phyloP scores from a whole-genome alignment of 2,113 vertebrate species.

The Pollachius pollachius region DNA sequence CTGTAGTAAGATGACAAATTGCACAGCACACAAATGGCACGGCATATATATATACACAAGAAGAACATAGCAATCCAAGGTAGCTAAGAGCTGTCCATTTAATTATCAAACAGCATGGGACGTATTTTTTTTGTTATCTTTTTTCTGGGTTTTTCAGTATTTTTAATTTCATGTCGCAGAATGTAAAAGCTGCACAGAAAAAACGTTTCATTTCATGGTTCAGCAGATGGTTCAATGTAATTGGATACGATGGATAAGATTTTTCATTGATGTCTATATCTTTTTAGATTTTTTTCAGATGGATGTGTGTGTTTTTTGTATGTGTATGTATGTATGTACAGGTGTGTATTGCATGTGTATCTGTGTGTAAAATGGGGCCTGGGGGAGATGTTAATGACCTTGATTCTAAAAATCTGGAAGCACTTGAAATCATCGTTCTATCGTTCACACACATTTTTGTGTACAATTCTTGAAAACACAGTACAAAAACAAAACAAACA shows the following conservation, averaged over 20 bases:
- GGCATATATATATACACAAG: conserved; percentile 72
- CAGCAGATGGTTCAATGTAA: conserved; percentile 65
- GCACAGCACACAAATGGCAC: conserved; percentile 71
- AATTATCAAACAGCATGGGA: too few species aligned
- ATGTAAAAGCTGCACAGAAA: conserved; percentile 69
- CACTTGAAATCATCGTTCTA: conserved; percentile 58
- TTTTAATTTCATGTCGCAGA: conserved; percentile 31
- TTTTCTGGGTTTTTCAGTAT: too few species aligned
- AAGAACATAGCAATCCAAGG: conserved; percentile 66
- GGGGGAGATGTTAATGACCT: conserved; percentile 10
- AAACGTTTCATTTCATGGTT: conserved; percentile 37
- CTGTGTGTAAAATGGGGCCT: not conserved
- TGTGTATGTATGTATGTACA: conserved; percentile 28
- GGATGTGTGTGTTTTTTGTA: conserved; percentile 36
- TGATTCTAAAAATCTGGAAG: conserved; percentile 66
- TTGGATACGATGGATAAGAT: conserved; percentile 63
- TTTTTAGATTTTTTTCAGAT: conserved; percentile 56
- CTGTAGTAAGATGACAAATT: conserved; percentile 65
- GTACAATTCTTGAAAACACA: conserved; percentile 53
- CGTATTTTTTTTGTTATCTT: too few species aligned
- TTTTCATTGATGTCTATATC: conserved; percentile 1
- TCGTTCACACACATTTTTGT: conserved; percentile 18
- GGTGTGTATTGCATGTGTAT: conserved; percentile 12
- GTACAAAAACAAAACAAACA: conserved; percentile 57
- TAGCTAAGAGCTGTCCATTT: conserved; percentile 60